Evolutionary conservation across 2,888 invertebrate species (phyloP), one percentile per base, ranked within the genome.

Genomic region (Lasioglossum figueresi): DNA sequence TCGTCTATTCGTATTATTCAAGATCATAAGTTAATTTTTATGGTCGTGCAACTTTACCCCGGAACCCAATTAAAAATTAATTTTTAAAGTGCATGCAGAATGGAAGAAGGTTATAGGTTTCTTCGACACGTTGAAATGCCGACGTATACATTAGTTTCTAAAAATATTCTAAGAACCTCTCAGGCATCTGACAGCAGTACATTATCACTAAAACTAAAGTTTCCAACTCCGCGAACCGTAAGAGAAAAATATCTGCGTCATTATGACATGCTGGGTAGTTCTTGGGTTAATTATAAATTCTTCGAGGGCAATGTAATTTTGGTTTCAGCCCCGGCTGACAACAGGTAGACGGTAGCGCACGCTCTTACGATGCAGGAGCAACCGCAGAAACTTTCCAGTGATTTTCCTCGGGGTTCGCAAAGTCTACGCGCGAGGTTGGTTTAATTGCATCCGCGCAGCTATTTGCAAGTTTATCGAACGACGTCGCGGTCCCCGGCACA

Each of bases 381-480:
- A 48, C 34, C 66, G 34, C 14, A 23, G 34, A 37, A 68, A 34
- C n/a, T 52, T 56, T 40, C 27, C 23, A 40, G 68, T 59, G 37
- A 68, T 68, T n/a, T 37, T 70, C 27, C 19, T 12, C 19, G 52
- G 40, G 27, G 10, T 19, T 66, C 68, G 23, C 34, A 10, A 34
- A 66, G 34, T 34, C 14, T 43, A 19, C 27, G 45, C 45, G 37
- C n/a, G 48, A 27, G 75, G 40, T 16, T 16, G 16, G 27, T 83
- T 80, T 70, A 72, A 63, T 56, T 66, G 19, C 48, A 43, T 23
- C 71, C 34, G 59, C 68, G 45, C 34, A 74, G 74, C 70, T 40
- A 56, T 73, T 83, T 31, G 66, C 81, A 76, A 76, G 43, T 77
- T 75, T 34, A 71, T 74, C 59, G 74, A 52, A 52, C 68, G 77